A percentile compares a stretch with the other conserved stretches of the same genome.
phyloP scores from a whole-genome alignment of 2,888 invertebrate genomes.

The Drosophila nr. medialis region DNA sequence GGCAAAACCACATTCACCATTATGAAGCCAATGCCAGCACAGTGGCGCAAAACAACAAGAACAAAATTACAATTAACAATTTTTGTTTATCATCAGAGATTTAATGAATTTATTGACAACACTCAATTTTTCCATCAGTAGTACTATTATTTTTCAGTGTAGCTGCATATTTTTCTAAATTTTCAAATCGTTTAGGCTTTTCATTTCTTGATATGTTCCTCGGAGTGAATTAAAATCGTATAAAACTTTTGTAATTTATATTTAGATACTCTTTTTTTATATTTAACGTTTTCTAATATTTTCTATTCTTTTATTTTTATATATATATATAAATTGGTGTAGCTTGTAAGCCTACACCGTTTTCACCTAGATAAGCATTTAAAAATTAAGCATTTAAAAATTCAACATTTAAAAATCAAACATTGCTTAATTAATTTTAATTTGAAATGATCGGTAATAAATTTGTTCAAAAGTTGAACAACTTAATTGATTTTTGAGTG shows the following conservation, averaged over 20 bases:
- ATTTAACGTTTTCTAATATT: neutral
- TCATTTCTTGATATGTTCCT: too few relatives aligned
- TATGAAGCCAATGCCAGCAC: constrained; percentile 36
- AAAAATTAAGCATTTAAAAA: too few relatives aligned
- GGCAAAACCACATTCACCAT: constrained; percentile 49
- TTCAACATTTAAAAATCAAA: too few relatives aligned
- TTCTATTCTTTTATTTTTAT: neutral
- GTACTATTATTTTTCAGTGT: neutral
- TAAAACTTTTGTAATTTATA: neutral
- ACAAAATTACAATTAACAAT: neutral
- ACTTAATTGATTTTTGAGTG: neutral
- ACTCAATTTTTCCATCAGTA: neutral
- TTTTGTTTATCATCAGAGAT: neutral
- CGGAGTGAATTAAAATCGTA: neutral
- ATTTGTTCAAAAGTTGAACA: neutral
- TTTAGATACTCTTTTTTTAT: too few relatives aligned
- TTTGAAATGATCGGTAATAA: neutral
- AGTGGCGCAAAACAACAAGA: constrained; percentile 35
- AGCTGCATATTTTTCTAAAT: neutral
- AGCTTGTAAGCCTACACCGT: too few relatives aligned
- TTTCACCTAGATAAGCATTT: too few relatives aligned
- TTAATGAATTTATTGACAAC: neutral
- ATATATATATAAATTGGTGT: too few relatives aligned
- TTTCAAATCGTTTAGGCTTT: too few relatives aligned
- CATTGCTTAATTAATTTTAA: too few relatives aligned